Evolutionary conservation across 2,797 vertebrate species (phyloP).

Genomic region (Crocodylus rhombifer): DNA sequence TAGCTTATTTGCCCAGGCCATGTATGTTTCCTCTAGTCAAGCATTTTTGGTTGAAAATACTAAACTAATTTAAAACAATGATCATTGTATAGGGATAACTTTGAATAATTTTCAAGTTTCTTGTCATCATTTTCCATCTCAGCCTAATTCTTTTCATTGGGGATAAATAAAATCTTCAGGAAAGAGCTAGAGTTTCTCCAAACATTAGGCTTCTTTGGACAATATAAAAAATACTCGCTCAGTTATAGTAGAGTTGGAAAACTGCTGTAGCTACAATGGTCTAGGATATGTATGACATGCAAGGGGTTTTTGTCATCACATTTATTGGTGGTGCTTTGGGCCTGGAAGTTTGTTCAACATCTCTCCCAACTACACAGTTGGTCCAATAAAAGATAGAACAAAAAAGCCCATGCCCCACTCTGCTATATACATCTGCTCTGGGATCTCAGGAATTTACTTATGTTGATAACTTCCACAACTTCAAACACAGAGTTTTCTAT

Average conservation of each 20-base stretch:
- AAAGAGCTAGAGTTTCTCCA: constrained; percentile 10
- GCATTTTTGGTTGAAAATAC: not conserved
- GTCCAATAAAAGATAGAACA: no score
- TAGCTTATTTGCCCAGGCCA: not conserved
- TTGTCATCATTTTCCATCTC: not conserved
- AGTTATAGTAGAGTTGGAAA: no score
- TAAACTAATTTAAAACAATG: not conserved
- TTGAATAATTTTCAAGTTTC: not conserved
- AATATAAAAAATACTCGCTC: no score
- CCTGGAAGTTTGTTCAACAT: no score
- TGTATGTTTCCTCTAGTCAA: not conserved
- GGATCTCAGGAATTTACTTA: not conserved
- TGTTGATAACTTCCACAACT: not conserved
- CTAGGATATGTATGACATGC: no score
- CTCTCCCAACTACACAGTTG: no score
- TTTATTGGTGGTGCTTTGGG: no score
- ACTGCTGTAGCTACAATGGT: no score
- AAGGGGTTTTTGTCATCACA: no score
- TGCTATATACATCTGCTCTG: not conserved
- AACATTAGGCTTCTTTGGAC: not conserved
- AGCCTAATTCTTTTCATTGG: not conserved
- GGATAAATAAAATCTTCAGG: not conserved
- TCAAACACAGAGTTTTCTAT: constrained; percentile 4
- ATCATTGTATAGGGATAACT: not conserved
- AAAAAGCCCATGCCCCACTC: no score